These are phyloP conservation scores for Eulithis testata DNA, from an alignment of 2,888 invertebrate genomes.

Conservation along the genomic window DNA sequence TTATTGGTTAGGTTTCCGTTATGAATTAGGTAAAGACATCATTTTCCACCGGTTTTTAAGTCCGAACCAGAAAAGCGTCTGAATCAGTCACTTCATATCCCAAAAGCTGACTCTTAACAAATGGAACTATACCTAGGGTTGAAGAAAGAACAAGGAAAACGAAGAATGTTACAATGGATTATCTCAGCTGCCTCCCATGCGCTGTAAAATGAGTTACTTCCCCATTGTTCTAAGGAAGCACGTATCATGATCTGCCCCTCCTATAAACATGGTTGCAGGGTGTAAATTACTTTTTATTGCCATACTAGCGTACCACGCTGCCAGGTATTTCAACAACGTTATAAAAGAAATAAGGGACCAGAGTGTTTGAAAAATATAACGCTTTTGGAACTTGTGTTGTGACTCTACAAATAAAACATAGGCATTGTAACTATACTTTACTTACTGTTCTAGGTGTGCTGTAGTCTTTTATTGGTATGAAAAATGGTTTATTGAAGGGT, in stretches of 20 bases:
- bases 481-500: too few species aligned
- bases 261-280: slow-evolving; percentile 33
- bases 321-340: slow-evolving; percentile 16
- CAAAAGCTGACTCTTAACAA: too few species aligned
- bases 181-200: slow-evolving; percentile 56
- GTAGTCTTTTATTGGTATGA: too few species aligned
- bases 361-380: too few species aligned
- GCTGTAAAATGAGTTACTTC: slow-evolving; percentile 58
- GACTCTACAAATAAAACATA: too few species aligned
- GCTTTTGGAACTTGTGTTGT: too few species aligned
- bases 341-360: not conserved
- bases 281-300: slow-evolving; percentile 29
- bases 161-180: not conserved
- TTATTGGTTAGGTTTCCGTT: not conserved
- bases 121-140: too few species aligned
- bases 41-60: not conserved
- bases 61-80: not conserved
- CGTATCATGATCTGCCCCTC: slow-evolving; percentile 45
- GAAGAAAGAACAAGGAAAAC: not conserved
- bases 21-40: too few species aligned
- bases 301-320: slow-evolving; percentile 3
- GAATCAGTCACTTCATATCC: not conserved
- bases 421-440: too few species aligned
- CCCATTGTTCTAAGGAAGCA: slow-evolving; percentile 66
- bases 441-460: too few species aligned